Evolutionary conservation across 2,113 vertebrate genomes (phyloP), one percentile per base, ranked within the genome.

Genomic region (Capreolus pygargus): DNA sequence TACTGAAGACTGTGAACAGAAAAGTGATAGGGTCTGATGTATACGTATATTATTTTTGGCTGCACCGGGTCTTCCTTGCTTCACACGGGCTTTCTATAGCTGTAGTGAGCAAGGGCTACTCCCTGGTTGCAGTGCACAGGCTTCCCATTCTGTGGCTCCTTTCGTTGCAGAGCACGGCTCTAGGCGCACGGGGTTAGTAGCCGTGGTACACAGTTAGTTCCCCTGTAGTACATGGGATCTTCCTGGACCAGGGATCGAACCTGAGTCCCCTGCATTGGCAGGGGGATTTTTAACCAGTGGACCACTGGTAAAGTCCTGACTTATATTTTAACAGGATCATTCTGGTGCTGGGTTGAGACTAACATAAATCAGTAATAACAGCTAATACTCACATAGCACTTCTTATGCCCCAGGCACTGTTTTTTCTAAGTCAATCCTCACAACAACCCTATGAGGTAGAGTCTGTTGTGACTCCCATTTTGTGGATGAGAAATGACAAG

Each of bases 81-180:
- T 76, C 23, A 7, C 23, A 14, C 21, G 12, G 23, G 39, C 70
- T 76, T 43, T 76, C 39, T 76, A 6, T 14, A 43, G 23, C 39
- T 15, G 23, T 27, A 76, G 70, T 43, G 39, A 76, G 23, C 70
- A 2, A 43, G 3, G 70, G 70, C 39, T 27, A 27, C 12, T 15
- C 39, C 39, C 39, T 0, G 1, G 23, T 4, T 43, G 6, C 1
- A 0, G 6, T 43, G 70, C 70, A 76, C 39, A 43, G 39, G 23
- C 70, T 43, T 76, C 70, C 43, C 39, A 0, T 27, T 14, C 23
- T 4, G 39, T 27, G 70, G 36, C 70, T 76, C 27, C 23, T 43
- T 43, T 43, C 27, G 70, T 15, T 43, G 36, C 12, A 43, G 36
- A 74, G 11, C 70, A 25, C 23, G 43, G 36, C 39, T 43, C 70